phyloP scores from a whole-genome alignment of 2,113 vertebrate genomes.

The Willisornis vidua region DNA sequence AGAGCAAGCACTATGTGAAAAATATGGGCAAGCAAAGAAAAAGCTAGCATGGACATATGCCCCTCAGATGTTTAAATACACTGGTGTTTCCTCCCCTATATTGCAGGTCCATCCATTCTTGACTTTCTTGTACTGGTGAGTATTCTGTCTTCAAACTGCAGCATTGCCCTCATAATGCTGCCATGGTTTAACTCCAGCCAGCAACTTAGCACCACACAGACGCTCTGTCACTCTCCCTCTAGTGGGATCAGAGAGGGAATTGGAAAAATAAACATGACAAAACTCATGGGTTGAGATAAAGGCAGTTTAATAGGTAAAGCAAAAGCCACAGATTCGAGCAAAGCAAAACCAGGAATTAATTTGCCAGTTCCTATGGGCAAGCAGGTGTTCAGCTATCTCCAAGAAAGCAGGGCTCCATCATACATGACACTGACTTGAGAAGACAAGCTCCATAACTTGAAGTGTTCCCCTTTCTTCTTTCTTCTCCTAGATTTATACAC shows the following conservation, averaged over 20 bases:
- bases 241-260: background rate
- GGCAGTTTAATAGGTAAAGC: background rate
- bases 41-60: background rate
- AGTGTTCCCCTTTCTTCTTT: background rate
- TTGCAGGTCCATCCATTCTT: background rate
- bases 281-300: background rate
- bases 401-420: background rate
- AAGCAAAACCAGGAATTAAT: background rate
- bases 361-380: background rate
- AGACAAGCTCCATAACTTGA: accelerated
- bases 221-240: background rate
- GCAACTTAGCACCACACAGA: background rate
- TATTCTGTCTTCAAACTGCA: background rate
- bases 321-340: background rate
- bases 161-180: background rate
- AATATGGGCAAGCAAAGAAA: background rate
- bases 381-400: background rate
- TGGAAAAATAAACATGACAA: background rate
- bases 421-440: background rate
- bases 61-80: background rate
- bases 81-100: background rate
- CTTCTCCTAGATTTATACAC: background rate
- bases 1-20: background rate
- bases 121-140: background rate
- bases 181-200: background rate